Base-by-base conservation (phyloP, 1,140 invertebrate species). In the Melanaphis sacchari region DNA sequence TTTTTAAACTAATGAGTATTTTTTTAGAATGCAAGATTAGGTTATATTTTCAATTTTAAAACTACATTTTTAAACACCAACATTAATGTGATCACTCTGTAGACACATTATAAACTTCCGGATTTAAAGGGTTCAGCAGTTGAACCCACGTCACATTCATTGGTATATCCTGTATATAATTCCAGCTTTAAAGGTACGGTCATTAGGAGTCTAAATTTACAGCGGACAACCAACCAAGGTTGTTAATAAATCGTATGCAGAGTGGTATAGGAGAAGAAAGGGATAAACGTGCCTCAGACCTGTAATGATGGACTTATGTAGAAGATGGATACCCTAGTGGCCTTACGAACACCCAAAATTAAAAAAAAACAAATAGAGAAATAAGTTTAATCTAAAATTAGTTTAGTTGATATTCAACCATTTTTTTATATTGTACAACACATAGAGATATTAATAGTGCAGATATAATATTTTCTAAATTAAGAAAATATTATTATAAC, bases 191-290 rank as follows among this genome's bases (percentile, higher is more conserved):
- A 91, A 91, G 66, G 66, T 91, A 91, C 66, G 43, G 41, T 82
- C 90, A 91, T 91, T 91, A 91, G 66, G 41, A 91, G n/a, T 82
- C 90, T n/a, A 81, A 91, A 91, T 91, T 91, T 82, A 91, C 90
- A 76, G 59, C 81, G 40, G 90, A 91, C 66, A 81, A n/a, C 66
- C 66, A 81, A 21, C 66, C 41, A 81, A 91, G 26, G 90, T 46
- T 91, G 66, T 91, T 91, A 91, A 91, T 91, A 91, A 91, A 91
- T 91, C n/a, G 49, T 66, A 22, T 31, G 52, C 54, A 66, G 15
- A 54, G 52, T 90, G 22, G 84, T 54, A 41, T n/a, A 91, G 40
- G 36, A 89, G 66, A 82, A 43, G 66, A 81, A 91, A 36, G 54
- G 59, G 66, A 91, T 91, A 91, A 91, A 76, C 54, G 66, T 91